Base-by-base conservation (phyloP, 2,797 vertebrate genomes). In the Enteromius fasciolatus region DNA sequence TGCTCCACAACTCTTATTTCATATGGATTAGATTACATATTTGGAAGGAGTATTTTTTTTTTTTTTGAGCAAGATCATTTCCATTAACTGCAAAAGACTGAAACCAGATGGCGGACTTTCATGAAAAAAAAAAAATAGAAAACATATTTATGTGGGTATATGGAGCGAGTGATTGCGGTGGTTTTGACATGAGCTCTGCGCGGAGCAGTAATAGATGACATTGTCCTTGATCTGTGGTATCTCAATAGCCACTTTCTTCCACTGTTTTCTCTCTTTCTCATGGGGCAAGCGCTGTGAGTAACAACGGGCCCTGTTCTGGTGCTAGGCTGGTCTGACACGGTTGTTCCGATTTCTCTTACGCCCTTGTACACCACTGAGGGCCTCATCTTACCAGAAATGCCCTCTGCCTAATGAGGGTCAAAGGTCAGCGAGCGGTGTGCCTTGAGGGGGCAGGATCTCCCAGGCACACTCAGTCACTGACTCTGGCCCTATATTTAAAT, bases 401-500 rank as follows among this genome's bases (percentile, higher is more conserved):
- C 84, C 89, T 91, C 84, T 88, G 86, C 87, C 91, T 95, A 95
- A 95, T 94, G 93, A 95, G 93, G 92, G 93, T 94, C 93, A 92
- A 84, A 89, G 93, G 93, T 94, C 92, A 92, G 86, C 87, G 87
- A 88, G 93, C 86, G 87, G 88, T 86, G 84, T 70, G 92, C 93
- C 92, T 91, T 86, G 87, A 93, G 93, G 92, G 90, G 82, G 80
- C 73, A 78, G 90, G 88, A 91, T 94, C 93, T 94, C 92, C 93
- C 86, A 88, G 90, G 89, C 90, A 87, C 92, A 92, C 91, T 94
- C 92, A 92, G 91, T 93, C 93, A 94, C 92, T 92, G 93, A 93
- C 93, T 94, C 90, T 86, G 89, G 91, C 92, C 90, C 92, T 93
- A 94, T 94, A 94, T 94, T 94, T 93, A 95, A 94, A 94, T 92